Base-by-base conservation (phyloP, 2,888 invertebrate species). In the Allacma fusca region DNA sequence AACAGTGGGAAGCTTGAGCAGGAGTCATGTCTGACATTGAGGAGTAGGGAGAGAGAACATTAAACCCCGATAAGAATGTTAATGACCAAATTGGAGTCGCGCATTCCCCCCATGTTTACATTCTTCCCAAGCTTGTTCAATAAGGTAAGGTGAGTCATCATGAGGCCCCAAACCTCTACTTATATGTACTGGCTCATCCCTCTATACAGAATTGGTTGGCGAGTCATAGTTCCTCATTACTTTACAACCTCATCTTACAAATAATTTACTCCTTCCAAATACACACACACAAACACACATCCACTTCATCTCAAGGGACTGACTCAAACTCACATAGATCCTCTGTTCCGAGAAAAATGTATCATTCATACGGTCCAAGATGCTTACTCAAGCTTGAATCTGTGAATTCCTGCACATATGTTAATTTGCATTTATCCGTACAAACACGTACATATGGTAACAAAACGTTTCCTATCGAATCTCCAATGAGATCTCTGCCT, bases 41-140 rank as follows among this genome's bases (percentile, higher is more conserved):
- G 29, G 29, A 67, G 28, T 7, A 68, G 40, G 68, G 68, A 68
- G 68, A 68, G 28, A 65, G 29, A 65, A 65, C 65, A 65, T 65
- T 65, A 65, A 50, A 50, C 50, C 50, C 50, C 50, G 50, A 50
- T 50, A 50, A 50, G 50, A 50, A 50, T 50, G 50, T 50, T 50
- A 50, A 50, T 50, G 50, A 50, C 50, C 50, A n/a, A 50, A 50
- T 50, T 50, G 19, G 50, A 50, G 50, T 50, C 50, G 50, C 50
- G 50, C 16, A n/a, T 50, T 50, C 50, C 50, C 34, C 50, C 50
- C n/a, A 50, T 50, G 50, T 50, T 50, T 50, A 50, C 50, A 50
- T 50, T 50, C 50, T 50, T 50, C 50, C 50, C 50, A 40, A 50
- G 50, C 50, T 16, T 50, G 19, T 50, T 50, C n/a, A 19, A 50